Base-by-base conservation (phyloP, 2,113 vertebrate genomes). In the Oenanthe oenanthe region DNA sequence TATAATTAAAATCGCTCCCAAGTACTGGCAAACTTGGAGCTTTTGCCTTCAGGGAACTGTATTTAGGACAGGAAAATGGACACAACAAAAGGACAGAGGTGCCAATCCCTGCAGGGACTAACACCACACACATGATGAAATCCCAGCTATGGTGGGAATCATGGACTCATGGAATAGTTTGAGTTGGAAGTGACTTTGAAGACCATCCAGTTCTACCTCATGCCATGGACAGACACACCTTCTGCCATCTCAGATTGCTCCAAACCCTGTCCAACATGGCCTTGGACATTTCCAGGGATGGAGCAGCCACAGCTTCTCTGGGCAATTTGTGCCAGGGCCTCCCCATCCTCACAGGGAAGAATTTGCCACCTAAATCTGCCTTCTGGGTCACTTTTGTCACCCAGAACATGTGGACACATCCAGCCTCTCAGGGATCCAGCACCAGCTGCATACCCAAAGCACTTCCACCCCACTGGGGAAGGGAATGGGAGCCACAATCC, bases 51-150 rank as follows among this genome's bases (percentile, higher is more conserved):
- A 16, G 60, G 56, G 70, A 77, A 60, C 25, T 42, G 34, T 19
- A 29, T 80, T 80, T 31, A 42, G 65, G 51, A n/a, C 17, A 54
- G 21, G 19, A 51, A 65, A 86, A 89, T 1, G 3, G 11, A 54
- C 56, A 75, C 24, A 29, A 32, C 17, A 40, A 29, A 48, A 58
- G 32, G 40, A 36, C 31, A 36, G 26, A 61, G 10, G 4, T 8
- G 13, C 11, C 36, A 68, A 40, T 1, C 8, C 36, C 32, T 10
- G 19, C 28, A 20, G 0, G 17, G 24, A 29, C 24, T 45, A 66
- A 13, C 5, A 1, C 9, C 50, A 21, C 29, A 13, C 17, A 53
- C 8, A 34, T 0, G 0, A 17, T 22, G 19, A 65, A 68, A 75
- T 36, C 32, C 32, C 61, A 32, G 56, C 54, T 38, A 22, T 4